A percentile compares a stretch with the other conserved stretches of the same genome.
Conservation (phyloP, 2,797 vertebrate species). For the Acipenser oxyrinchus region DNA sequence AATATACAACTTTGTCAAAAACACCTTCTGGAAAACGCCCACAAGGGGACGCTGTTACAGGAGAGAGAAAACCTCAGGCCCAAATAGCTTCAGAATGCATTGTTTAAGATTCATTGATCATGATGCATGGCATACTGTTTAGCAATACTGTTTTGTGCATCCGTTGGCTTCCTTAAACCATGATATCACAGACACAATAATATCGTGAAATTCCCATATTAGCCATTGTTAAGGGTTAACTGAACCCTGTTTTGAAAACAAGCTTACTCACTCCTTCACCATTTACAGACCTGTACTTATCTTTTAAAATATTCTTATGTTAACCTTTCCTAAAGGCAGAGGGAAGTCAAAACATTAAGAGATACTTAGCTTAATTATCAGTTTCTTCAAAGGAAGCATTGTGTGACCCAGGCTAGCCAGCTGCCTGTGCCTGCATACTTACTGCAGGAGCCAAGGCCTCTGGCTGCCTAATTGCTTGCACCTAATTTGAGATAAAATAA, state of each 20-base stretch:
- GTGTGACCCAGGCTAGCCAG: slow-evolving; percentile 45
- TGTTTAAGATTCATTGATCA: no score
- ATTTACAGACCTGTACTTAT: slow-evolving; percentile 43
- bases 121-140: no score
- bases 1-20: no score
- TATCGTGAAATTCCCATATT: no score
- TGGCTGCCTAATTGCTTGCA: slow-evolving; percentile 47
- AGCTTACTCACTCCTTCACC: slow-evolving; percentile 38
- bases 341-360: slow-evolving; percentile 62
- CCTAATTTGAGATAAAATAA: slow-evolving; percentile 82
- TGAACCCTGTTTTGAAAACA: slow-evolving; percentile 27
- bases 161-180: no score
- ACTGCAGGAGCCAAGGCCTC: slow-evolving; percentile 36
- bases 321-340: slow-evolving; percentile 76
- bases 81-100: no score
- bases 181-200: no score
- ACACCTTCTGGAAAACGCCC: no score
- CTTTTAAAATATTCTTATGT: slow-evolving; percentile 65
- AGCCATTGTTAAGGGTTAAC: background rate
- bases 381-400: slow-evolving; percentile 66
- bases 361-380: slow-evolving; percentile 74
- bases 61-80: no score
- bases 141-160: no score
- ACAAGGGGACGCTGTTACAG: no score
- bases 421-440: slow-evolving; percentile 52